A percentile compares a stretch with the other conserved stretches of the same genome.
These are phyloP conservation scores for Dynastes hyllus DNA, from an alignment of 2,888 invertebrate genomes.

Conservation along the genomic window DNA sequence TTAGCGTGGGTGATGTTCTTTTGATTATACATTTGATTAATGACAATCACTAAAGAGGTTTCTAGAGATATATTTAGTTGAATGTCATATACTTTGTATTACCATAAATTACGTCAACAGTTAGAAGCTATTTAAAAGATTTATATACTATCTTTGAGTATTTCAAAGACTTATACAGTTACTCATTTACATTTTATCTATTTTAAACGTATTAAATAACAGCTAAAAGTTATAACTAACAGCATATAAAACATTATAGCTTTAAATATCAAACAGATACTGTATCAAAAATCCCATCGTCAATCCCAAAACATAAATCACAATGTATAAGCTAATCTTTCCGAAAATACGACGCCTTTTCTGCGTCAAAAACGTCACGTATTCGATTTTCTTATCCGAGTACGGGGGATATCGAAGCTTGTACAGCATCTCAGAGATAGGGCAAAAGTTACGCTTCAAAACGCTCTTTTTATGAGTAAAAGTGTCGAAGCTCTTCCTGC, in stretches of 20 bases:
- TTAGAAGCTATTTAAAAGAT: too few species aligned
- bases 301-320: slow-evolving; percentile 56
- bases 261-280: slow-evolving; percentile 22
- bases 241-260: neutral
- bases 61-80: too few species aligned
- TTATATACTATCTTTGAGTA: too few species aligned
- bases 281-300: slow-evolving; percentile 43
- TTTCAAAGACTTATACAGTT: too few species aligned
- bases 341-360: slow-evolving; percentile 42
- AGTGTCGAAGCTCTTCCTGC: slow-evolving; percentile 90
- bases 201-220: too few species aligned
- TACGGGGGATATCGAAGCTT: slow-evolving; percentile 90
- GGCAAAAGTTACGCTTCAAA: slow-evolving; percentile 80
- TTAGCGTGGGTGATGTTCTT: too few species aligned
- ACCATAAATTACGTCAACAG: too few species aligned
- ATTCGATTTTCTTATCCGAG: slow-evolving; percentile 53
- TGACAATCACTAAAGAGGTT: too few species aligned
- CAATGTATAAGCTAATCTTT: slow-evolving; percentile 48
- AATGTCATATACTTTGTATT: too few species aligned
- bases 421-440: slow-evolving; percentile 80
- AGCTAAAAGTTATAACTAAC: too few species aligned
- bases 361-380: slow-evolving; percentile 31
- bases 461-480: slow-evolving; percentile 94
- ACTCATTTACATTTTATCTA: too few species aligned
- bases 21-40: too few species aligned